Base-by-base conservation (phyloP, 2,888 invertebrate genomes). In the Uloborus plumipes region DNA sequence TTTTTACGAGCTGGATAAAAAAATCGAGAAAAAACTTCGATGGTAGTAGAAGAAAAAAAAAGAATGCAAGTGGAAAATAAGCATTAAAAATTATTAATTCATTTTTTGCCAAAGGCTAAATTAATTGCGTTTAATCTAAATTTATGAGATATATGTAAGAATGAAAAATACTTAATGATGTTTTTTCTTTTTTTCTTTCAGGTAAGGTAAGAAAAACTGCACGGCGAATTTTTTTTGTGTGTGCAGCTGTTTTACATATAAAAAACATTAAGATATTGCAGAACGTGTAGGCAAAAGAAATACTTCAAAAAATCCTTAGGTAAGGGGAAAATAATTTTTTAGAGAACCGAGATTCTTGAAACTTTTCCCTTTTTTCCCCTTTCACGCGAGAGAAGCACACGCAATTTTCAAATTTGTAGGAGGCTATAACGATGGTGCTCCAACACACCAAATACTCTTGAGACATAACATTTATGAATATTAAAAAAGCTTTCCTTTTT, bases 101-200 rank as follows among this genome's bases (percentile, higher is more conserved):
- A 49, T 70, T 15, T 47, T 7, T 47, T 58, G 50, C 66, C 50
- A 58, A 72, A 78, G 71, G 67, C 64, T 78, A 78, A 81, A 81
- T 81, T 81, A 81, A 81, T 81, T 81, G 80, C 69, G 64, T 81
- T 81, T 81, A 81, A 81, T 81, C 80, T 69, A 81, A 81, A 81
- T 81, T 81, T 81, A 81, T 81, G 80, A 81, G 80, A 74, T 70
- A 81, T 74, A 81, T 69, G 67, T 64, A 74, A 67, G 74, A 81
- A 81, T 81, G 58, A 81, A 81, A 74, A 81, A 75, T 81, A 81
- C 80, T 81, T 81, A 81, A 81, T 81, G 74, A 70, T 64, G 80
- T 51, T 73, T 64, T 80, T 80, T 73, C n/a, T 80, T 26, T 18
- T 70, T 22, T 53, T 31, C 47, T 18, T 71, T 58, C 39, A 39